These are phyloP conservation scores for Erebia palarica DNA, from an alignment of 2,888 invertebrate species.

Conservation along the genomic window DNA sequence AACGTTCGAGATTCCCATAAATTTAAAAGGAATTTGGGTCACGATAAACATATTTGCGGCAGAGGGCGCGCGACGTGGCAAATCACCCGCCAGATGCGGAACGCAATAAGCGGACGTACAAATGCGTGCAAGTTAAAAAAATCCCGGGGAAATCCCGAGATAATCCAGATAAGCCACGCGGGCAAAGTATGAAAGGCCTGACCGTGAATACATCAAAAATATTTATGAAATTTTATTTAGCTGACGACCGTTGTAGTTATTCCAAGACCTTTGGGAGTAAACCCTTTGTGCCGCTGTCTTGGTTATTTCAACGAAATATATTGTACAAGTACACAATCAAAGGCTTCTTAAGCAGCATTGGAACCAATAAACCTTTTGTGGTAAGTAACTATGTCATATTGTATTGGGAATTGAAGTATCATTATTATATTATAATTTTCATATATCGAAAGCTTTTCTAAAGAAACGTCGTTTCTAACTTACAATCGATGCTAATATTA, in stretches of 20 bases:
- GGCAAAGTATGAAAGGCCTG: slow-evolving; percentile 74
- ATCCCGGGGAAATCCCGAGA: slow-evolving; percentile 67
- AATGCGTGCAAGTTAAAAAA: slow-evolving; percentile 71
- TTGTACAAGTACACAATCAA: slow-evolving; percentile 29
- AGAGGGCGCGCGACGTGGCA: slow-evolving; percentile 47
- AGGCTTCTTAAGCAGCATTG: slow-evolving; percentile 25
- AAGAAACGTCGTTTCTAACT: background rate
- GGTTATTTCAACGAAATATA: slow-evolving; percentile 28
- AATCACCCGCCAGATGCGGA: slow-evolving; percentile 53
- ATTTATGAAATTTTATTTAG: slow-evolving; percentile 72
- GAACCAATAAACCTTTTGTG: slow-evolving; percentile 23
- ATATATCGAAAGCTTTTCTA: background rate
- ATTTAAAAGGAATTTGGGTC: slow-evolving; percentile 60
- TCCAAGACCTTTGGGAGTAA: slow-evolving; percentile 16
- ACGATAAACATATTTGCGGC: slow-evolving; percentile 67
- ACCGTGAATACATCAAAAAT: slow-evolving; percentile 79
- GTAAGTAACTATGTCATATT: slow-evolving; percentile 6
- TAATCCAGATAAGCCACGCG: slow-evolving; percentile 80
- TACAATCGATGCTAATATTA: too few species aligned
- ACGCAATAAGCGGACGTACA: slow-evolving; percentile 30
- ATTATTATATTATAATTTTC: background rate
- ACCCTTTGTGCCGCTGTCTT: slow-evolving; percentile 29
- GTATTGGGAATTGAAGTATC: slow-evolving; percentile 9
- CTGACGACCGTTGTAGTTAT: slow-evolving; percentile 42
- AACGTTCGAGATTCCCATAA: slow-evolving; percentile 52